Evolutionary conservation across 2,888 invertebrate species (phyloP), one percentile per base, ranked within the genome.

Genomic region (Drosophila gaucha): DNA sequence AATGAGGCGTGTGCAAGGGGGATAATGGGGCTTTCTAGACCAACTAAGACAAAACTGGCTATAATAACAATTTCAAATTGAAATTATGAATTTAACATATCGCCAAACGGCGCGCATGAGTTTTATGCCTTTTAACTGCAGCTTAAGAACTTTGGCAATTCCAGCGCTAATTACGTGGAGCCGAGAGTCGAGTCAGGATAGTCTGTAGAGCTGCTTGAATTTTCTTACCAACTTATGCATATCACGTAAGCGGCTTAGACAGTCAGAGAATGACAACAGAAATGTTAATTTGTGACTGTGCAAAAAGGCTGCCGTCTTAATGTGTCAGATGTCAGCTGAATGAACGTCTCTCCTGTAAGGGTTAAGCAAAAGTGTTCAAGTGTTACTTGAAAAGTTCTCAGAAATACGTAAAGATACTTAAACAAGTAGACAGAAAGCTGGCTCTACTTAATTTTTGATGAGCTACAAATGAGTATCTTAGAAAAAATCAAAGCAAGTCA

Each of bases 1-100:
- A 78, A 86, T 80, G 80, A 77, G 84, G 70, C 77, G 41, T 36
- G 58, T 58, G 46, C 41, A 14, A 41, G 24, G 24, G n/a, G 22
- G 22, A 22, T 39, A 39, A 41, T 51, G 52, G 28, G 24, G 31
- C 14, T 9, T 39, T 47, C 30, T 59, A 39, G 49, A 39, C 44
- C 30, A 64, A 46, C 26, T 22, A 33, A 18, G 18, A 12, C 9
- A 14, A 38, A 41, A 59, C 55, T 22, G 54, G 51, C 64, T 65
- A 78, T 75, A 86, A 86, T 80, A 83, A 80, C 74, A 83, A 82
- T 77, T 67, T 78, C 33, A 77, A 86, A 86, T 86, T 89, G 79
- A 89, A 88, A 88, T 87, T 85, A 80, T 80, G 79, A 89, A 83
- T 86, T 80, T 88, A 86, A 76, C 75, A 89, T 78, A 74, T 82